These are phyloP conservation scores for Schlechtendalia chinensis DNA, from an alignment of 1,140 invertebrate species.

Conservation along the genomic window DNA sequence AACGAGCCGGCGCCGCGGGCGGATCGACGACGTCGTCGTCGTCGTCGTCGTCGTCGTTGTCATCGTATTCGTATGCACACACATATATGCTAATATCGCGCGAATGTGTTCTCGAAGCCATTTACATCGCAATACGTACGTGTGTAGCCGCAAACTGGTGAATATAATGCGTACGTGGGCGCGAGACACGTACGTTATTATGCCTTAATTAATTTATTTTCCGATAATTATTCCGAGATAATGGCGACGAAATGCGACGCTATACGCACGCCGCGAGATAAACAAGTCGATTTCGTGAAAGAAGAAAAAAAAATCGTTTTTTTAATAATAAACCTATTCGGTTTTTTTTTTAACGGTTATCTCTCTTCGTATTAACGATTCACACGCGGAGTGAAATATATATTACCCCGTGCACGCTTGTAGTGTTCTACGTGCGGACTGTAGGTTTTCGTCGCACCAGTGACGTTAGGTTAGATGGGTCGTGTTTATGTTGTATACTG, in stretches of 20 bases:
- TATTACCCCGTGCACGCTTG: too few relatives aligned
- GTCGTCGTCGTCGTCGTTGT: too few relatives aligned
- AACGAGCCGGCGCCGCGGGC: neutral
- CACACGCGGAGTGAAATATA: too few relatives aligned
- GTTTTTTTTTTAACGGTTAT: conserved; percentile 15
- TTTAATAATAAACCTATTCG: neutral
- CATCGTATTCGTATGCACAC: too few relatives aligned
- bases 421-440: too few relatives aligned
- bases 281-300: neutral
- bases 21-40: neutral
- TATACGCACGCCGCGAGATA: neutral
- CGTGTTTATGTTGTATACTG: too few relatives aligned
- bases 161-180: conserved; percentile 26
- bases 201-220: conserved; percentile 25
- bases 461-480: too few relatives aligned
- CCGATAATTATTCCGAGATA: conserved; percentile 25
- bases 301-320: neutral
- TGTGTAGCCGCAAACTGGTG: neutral
- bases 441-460: too few relatives aligned
- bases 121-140: conserved; percentile 7
- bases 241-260: neutral
- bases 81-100: neutral
- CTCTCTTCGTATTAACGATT: too few relatives aligned
- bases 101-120: conserved; percentile 3
- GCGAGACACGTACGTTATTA: neutral